These are phyloP conservation scores for Chrosomus eos DNA, from an alignment of 2,797 vertebrate genomes.

Conservation along the genomic window DNA sequence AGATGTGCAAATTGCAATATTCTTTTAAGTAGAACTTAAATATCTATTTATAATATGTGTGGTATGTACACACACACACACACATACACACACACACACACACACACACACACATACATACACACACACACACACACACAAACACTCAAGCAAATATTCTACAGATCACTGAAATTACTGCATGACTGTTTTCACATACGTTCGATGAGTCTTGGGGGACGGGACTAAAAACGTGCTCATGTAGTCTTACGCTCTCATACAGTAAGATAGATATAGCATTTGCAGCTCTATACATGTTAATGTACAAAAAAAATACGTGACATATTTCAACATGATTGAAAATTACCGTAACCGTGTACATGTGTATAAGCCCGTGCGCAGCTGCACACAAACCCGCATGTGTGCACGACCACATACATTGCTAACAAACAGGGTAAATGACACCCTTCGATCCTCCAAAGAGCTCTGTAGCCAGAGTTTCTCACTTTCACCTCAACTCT, in stretches of 20 bases:
- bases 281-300: slow-evolving; percentile 59
- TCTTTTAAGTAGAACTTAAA: slow-evolving; percentile 94
- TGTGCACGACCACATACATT: slow-evolving; percentile 34
- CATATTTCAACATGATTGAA: slow-evolving; percentile 57
- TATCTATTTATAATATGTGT: slow-evolving; percentile 70
- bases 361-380: slow-evolving; percentile 7
- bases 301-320: slow-evolving; percentile 61
- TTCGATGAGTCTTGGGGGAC: slow-evolving; percentile 48
- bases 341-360: slow-evolving; percentile 39
- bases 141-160: slow-evolving; percentile 49
- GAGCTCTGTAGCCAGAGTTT: slow-evolving; percentile 65
- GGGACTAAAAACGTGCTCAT: slow-evolving; percentile 47
- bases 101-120: slow-evolving; percentile 39
- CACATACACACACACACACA: slow-evolving; percentile 29
- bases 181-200: slow-evolving; percentile 41
- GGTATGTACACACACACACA: slow-evolving; percentile 60
- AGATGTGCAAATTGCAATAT: slow-evolving; percentile 99
- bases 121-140: slow-evolving; percentile 49
- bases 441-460: slow-evolving; percentile 66
- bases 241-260: slow-evolving; percentile 46
- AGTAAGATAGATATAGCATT: slow-evolving; percentile 56
- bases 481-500: slow-evolving; percentile 34
- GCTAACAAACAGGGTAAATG: slow-evolving; percentile 60
- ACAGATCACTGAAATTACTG: slow-evolving; percentile 50
- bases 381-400: slow-evolving; percentile 28